Evolutionary conservation across 1,140 invertebrate genomes (phyloP).

Genomic region (Laupala kohalensis): DNA sequence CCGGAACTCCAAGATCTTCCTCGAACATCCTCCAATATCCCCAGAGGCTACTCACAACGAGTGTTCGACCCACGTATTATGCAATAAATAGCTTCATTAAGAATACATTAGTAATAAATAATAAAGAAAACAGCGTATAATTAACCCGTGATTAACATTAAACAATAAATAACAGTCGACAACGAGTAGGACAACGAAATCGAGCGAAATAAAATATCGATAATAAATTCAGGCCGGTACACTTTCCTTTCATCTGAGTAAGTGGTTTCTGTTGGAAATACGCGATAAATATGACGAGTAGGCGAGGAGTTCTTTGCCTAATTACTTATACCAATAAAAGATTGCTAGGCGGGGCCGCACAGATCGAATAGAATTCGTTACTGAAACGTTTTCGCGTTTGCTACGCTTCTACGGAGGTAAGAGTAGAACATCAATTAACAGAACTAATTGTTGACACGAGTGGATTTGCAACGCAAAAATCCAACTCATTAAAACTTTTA

Average conservation of each 20-base stretch:
- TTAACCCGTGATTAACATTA: background rate
- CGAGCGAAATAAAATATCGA: background rate
- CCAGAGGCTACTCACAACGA: background rate
- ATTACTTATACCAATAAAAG: background rate
- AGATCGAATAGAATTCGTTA: background rate
- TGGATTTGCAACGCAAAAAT: too few species aligned
- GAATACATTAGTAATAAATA: background rate
- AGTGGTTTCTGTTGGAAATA: background rate
- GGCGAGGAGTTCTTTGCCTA: background rate
- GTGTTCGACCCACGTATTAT: background rate
- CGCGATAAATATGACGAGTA: background rate
- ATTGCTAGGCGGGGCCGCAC: background rate
- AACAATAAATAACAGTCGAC: background rate
- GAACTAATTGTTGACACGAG: too few species aligned
- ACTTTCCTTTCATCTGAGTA: background rate
- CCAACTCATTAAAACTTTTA: too few species aligned
- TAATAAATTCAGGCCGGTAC: background rate
- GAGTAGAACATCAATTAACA: too few species aligned
- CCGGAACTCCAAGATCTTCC: too few species aligned
- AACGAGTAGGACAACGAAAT: background rate
- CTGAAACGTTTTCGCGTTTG: too few species aligned
- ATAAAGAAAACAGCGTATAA: background rate
- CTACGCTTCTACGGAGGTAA: too few species aligned
- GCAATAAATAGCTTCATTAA: background rate
- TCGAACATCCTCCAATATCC: too few species aligned